phyloP scores from a whole-genome alignment of 2,797 vertebrate genomes.

The Zenarchopterus dispar region DNA sequence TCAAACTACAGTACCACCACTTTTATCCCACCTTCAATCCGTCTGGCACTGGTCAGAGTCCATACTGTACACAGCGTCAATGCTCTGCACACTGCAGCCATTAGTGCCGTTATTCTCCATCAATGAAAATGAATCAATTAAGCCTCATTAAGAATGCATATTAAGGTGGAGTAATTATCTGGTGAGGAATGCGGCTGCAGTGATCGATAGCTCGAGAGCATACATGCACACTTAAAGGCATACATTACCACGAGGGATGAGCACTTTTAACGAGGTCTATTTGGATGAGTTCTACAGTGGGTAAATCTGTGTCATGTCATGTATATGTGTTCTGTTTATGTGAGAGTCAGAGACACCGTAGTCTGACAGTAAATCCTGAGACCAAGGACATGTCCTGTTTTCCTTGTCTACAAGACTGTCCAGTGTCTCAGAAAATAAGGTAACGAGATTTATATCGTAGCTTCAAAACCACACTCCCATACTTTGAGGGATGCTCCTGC shows the following conservation, averaged over 20 bases:
- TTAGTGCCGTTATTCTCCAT: constrained; percentile 75
- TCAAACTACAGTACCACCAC: constrained; percentile 70
- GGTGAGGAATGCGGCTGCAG: constrained; percentile 60
- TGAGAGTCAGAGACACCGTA: constrained; percentile 20
- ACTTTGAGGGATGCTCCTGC: not conserved
- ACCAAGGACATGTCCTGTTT: constrained; percentile 81
- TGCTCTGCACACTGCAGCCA: constrained; percentile 65
- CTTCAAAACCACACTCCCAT: constrained; percentile 60
- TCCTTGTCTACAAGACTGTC: constrained; percentile 82
- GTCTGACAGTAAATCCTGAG: constrained; percentile 76
- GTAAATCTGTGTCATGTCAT: constrained; percentile 65
- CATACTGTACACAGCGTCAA: constrained; percentile 61
- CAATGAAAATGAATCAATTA: constrained; percentile 80
- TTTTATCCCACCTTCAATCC: constrained; percentile 72
- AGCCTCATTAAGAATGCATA: constrained; percentile 78
- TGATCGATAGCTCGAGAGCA: constrained; percentile 74
- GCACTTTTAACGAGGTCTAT: constrained; percentile 76
- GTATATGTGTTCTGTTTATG: constrained; percentile 35
- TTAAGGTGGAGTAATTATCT: constrained; percentile 79
- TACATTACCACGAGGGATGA: constrained; percentile 77
- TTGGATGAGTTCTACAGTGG: constrained; percentile 52
- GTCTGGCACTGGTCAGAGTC: constrained; percentile 69
- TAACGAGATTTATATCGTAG: constrained; percentile 83
- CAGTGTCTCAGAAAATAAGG: constrained; percentile 84
- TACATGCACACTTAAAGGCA: constrained; percentile 80